Percentiles rank a stretch among this genome's conserved stretches.
Conservation (phyloP, 2,888 invertebrate genomes). For the Glomeris marginata region DNA sequence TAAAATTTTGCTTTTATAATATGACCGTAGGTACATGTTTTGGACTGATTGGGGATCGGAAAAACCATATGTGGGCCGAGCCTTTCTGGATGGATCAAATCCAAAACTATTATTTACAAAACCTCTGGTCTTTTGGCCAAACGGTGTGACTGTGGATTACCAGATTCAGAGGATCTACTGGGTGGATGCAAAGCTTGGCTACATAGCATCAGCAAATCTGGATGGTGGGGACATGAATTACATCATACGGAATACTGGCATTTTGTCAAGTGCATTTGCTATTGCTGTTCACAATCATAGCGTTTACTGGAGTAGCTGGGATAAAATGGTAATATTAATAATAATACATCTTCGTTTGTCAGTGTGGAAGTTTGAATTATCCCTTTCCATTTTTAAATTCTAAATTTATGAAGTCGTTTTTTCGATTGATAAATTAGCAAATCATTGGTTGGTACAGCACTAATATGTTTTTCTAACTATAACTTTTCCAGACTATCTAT, state of each 20-base stretch:
- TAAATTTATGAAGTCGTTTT: too few species aligned
- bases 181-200: constrained; percentile 71
- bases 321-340: constrained; percentile 42
- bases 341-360: too few species aligned
- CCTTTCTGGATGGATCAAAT: constrained; percentile 61
- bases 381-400: too few species aligned
- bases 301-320: constrained; percentile 86
- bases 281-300: constrained; percentile 69
- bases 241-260: constrained; percentile 43
- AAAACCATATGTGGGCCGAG: constrained; percentile 58
- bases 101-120: constrained; percentile 26
- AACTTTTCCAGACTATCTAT: constrained; percentile 38
- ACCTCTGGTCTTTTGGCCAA: constrained; percentile 62
- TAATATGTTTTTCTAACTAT: too few species aligned
- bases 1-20: neutral
- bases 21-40: constrained; percentile 45
- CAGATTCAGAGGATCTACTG: constrained; percentile 67
- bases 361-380: too few species aligned
- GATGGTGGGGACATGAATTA: constrained; percentile 51
- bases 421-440: too few species aligned
- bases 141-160: constrained; percentile 71
- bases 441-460: too few species aligned
- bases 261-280: constrained; percentile 58
- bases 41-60: constrained; percentile 77
- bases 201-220: constrained; percentile 59